Evolutionary conservation across 2,113 vertebrate species (phyloP), one percentile per base, ranked within the genome.

Genomic region (Arvicanthis niloticus): DNA sequence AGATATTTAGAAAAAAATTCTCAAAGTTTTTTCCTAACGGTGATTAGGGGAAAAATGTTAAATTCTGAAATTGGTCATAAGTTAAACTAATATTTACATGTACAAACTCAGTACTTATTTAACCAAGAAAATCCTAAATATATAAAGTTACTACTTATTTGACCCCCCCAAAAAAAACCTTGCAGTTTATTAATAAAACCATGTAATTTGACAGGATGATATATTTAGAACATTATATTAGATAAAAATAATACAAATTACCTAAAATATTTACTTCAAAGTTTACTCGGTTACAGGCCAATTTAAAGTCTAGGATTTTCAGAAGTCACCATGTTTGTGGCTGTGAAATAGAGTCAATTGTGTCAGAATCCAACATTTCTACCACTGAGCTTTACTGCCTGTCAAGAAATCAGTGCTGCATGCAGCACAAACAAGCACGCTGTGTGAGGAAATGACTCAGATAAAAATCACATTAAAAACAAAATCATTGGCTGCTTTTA

Each of bases 401-500:
- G 31, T 48, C 78, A 93, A 94, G 91, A 95, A 91, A 95, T 93
- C 82, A 70, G 90, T 68, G 1, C 77, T 91, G 75, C 94, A 9
- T 34, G 80, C 76, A 40, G n/a, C 75, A n/a, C 22, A 65, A 94
- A 80, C 37, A 76, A 77, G 48, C 13, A 31, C 0, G 60, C 75
- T 48, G 60, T 91, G 51, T 89, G 17, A 77, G 76, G 80, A 96
- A 97, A 95, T 87, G 91, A 75, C 65, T 97, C 72, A 68, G 56
- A 96, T 96, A 97, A 96, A n/a, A 97, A 97, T 72, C 93, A 53
- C 80, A 70, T 51, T 96, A 42, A 97, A 94, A 97, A 92, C 22
- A 97, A 98, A 97, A 96, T 95, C 85, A 97, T 97, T 93, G 86
- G 51, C 84, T 90, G 67, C 62, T 94, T 91, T 95, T 97, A 98